Conservation (phyloP, 2,113 vertebrate species). For the Grallaria varia region DNA sequence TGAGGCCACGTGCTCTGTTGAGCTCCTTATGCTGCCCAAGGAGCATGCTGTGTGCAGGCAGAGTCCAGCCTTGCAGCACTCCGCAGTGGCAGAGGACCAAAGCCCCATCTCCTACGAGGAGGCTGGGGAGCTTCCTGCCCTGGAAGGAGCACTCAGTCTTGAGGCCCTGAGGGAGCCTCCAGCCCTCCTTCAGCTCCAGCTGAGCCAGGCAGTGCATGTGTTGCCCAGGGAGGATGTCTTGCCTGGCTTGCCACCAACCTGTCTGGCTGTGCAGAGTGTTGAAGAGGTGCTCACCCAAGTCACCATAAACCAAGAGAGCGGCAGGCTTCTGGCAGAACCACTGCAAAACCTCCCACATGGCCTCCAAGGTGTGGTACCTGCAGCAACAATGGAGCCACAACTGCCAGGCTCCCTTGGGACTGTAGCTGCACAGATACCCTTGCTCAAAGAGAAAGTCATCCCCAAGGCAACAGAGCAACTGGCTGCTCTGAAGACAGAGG, state of each 20-base stretch:
- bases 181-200: conserved; percentile 69
- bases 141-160: background rate
- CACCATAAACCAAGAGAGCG: conserved; percentile 68
- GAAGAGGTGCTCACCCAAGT: conserved; percentile 67
- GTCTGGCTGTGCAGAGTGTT: conserved; percentile 62
- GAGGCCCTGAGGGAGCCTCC: conserved; percentile 62
- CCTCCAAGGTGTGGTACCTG: conserved; percentile 12
- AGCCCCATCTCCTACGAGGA: conserved; percentile 56
- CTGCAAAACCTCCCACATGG: conserved; percentile 59
- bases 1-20: conserved; percentile 73
- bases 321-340: conserved; percentile 56
- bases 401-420: conserved; percentile 48
- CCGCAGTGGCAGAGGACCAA: conserved; percentile 67
- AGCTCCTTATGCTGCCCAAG: conserved; percentile 72
- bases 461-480: conserved; percentile 48
- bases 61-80: conserved; percentile 59
- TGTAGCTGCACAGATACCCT: conserved; percentile 57
- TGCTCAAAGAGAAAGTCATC: conserved; percentile 75
- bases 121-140: conserved; percentile 32
- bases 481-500: conserved; percentile 75
- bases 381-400: conserved; percentile 48
- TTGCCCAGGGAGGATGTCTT: conserved; percentile 77
- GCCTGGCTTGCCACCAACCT: conserved; percentile 39
- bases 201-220: conserved; percentile 16
- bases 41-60: conserved; percentile 45